A percentile compares a stretch with the other conserved stretches of the same genome.
Evolutionary conservation across 2,888 invertebrate species (phyloP).

Genomic region (Octodonta nipae): DNA sequence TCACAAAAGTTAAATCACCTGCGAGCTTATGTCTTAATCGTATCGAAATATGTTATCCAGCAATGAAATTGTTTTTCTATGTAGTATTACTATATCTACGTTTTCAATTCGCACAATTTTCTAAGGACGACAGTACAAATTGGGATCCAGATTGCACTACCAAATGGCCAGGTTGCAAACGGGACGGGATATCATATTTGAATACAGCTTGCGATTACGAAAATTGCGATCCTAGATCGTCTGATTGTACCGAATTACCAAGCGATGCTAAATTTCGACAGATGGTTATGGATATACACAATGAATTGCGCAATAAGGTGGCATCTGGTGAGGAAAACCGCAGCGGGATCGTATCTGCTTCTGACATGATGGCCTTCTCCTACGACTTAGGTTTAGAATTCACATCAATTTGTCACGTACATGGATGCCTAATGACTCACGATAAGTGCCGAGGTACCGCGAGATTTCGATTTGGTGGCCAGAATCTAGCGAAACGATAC

Average conservation of each 20-base stretch:
- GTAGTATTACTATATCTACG: too few relatives aligned
- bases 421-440: conserved; percentile 13
- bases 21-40: too few relatives aligned
- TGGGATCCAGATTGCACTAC: too few relatives aligned
- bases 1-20: too few relatives aligned
- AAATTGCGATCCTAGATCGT: neutral
- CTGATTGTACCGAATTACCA: neutral
- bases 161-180: too few relatives aligned
- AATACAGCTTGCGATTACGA: neutral
- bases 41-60: too few relatives aligned
- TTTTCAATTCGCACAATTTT: too few relatives aligned
- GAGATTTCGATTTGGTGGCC: conserved; percentile 8
- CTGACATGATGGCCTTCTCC: conserved; percentile 11
- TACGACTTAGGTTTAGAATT: conserved; percentile 17
- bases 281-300: conserved; percentile 9
- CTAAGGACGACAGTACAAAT: too few relatives aligned
- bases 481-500: conserved; percentile 14
- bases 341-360: conserved; percentile 8
- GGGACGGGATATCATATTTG: too few relatives aligned
- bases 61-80: too few relatives aligned
- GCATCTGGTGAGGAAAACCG: conserved; percentile 11
- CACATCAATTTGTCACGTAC: conserved; percentile 15
- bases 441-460: conserved; percentile 13
- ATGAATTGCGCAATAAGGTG: conserved; percentile 8
- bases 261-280: neutral